These are phyloP conservation scores for Columba livia DNA, from an alignment of 2,113 vertebrate genomes.

Conservation along the genomic window DNA sequence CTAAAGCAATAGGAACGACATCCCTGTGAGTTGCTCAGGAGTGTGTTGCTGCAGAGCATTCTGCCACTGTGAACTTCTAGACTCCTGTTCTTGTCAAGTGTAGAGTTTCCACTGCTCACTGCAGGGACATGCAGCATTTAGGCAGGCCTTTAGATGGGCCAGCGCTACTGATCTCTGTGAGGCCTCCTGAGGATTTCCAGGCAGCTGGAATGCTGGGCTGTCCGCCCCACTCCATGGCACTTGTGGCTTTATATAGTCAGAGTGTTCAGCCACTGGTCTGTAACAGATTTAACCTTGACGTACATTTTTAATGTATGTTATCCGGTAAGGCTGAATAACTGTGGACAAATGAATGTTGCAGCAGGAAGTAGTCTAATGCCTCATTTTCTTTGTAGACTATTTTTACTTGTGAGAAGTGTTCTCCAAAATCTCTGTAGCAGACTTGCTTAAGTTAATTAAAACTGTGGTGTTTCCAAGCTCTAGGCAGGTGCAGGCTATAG, in stretches of 20 bases:
- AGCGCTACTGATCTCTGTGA: not conserved
- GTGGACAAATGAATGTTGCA: slow-evolving; percentile 19
- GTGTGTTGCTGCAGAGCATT: not conserved
- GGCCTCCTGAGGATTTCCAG: slow-evolving; percentile 35
- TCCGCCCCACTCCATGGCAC: not conserved
- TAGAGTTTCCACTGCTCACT: not conserved
- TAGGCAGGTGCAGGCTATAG: not conserved
- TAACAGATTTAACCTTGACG: slow-evolving; percentile 37
- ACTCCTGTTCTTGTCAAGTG: not conserved
- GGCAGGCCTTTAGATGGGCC: not conserved
- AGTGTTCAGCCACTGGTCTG: not conserved
- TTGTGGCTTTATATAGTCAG: slow-evolving; percentile 64
- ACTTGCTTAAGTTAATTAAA: not conserved
- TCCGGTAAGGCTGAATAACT: slow-evolving; percentile 38
- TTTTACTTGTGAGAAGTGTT: not conserved
- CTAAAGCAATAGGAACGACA: not conserved
- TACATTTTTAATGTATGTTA: slow-evolving; percentile 41
- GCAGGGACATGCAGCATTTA: not conserved
- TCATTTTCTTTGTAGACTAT: slow-evolving; percentile 48
- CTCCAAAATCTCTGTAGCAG: not conserved
- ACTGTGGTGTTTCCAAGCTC: not conserved
- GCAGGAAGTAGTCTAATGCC: slow-evolving; percentile 47
- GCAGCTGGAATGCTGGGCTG: slow-evolving; percentile 52
- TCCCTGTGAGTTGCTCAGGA: not conserved
- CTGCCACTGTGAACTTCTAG: not conserved